Base-by-base conservation (phyloP, 2,888 invertebrate species). In the Plutella xylostella region DNA sequence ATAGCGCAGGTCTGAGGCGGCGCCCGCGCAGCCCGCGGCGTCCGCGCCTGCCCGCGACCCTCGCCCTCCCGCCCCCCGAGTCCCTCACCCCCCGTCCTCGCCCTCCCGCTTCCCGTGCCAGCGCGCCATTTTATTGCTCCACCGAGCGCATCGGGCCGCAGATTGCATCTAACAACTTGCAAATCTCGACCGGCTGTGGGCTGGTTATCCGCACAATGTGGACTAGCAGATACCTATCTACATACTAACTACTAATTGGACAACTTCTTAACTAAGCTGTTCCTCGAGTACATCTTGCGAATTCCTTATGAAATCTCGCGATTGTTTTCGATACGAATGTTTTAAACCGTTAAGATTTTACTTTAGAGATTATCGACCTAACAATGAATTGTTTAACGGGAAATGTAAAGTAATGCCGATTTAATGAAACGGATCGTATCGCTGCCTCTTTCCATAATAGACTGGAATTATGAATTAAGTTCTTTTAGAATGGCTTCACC, bases 111-210 rank as follows among this genome's bases (percentile, higher is more conserved):
- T 20, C 17, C 33, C n/a, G n/a, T n/a, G n/a, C n/a, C n/a, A 55
- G 58, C 52, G 61, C 77, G 78, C 79, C 80, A 80, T 79, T 68
- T 79, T 80, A 75, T 68, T 58, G 65, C 61, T 69, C 64, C 64
- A 60, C 65, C 60, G 66, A 72, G 61, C 68, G 63, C 64, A 65
- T 61, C 69, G 61, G 58, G 57, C 60, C 14, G 12, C 41, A 41
- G 41, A 30, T 41, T 41, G 41, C 31, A 41, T 41, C 41, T 31
- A 41, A 39, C 39, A 19, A 39, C 39, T 41, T 41, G 41, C 41
- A 31, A 31, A 41, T 41, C 41, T 41, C 41, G 25, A 39, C 39
- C 17, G 22, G 25, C 39, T 22, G 14, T 25, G 19, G 25, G 39
- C 39, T 39, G 25, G 39, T 39, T 39, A 39, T 22, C 39, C 39